These are phyloP conservation scores for Dicrurus megarhynchus DNA, from an alignment of 2,113 vertebrate species.

Conservation along the genomic window DNA sequence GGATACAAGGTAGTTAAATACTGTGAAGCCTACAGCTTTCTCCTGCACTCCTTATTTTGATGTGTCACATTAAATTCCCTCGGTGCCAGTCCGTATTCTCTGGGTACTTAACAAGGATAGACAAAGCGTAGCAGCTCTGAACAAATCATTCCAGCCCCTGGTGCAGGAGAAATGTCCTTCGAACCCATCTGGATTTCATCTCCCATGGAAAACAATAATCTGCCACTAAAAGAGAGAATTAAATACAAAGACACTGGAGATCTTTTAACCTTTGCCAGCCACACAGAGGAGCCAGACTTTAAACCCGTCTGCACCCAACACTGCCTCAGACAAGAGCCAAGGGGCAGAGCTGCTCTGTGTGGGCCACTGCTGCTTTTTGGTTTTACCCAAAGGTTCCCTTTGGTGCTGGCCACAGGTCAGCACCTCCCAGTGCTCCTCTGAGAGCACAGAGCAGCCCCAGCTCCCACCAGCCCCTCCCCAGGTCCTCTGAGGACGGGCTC, in stretches of 20 bases:
- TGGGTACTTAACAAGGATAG: slow-evolving; percentile 26
- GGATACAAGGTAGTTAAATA: slow-evolving; percentile 4
- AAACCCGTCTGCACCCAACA: background rate
- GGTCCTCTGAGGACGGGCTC: background rate
- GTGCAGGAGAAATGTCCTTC: background rate
- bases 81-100: background rate
- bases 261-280: slow-evolving; percentile 6
- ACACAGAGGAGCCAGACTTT: background rate
- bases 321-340: background rate
- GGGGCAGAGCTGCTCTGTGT: background rate
- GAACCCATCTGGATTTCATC: background rate
- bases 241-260: background rate
- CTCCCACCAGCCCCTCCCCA: background rate
- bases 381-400: background rate
- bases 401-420: background rate
- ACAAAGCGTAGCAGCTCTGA: background rate
- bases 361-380: background rate
- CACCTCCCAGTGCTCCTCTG: background rate
- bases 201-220: background rate
- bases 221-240: background rate
- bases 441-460: background rate
- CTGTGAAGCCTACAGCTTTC: background rate
- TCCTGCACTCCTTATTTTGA: background rate
- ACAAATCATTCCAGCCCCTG: background rate
- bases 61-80: slow-evolving; percentile 41